Evolutionary conservation across 2,113 vertebrate genomes (phyloP), one percentile per base, ranked within the genome.

Genomic region (Hydrolagus affinis): DNA sequence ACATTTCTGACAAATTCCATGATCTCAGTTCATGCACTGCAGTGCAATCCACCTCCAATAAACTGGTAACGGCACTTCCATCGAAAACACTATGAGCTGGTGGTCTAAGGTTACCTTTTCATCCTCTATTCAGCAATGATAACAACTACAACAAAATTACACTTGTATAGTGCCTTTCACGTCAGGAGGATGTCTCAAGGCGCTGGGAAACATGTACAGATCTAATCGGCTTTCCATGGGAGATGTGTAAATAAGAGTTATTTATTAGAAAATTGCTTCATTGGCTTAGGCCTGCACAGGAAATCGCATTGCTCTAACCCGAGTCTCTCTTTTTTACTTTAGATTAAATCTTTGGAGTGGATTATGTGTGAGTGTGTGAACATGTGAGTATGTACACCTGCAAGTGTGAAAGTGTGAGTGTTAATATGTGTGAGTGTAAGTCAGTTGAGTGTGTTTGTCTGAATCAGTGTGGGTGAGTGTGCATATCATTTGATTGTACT

Each of bases 1-100:
- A 15, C 23, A 64, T 80, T 62, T 62, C 59, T 80, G 60, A 25
- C 25, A 68, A 28, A 68, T 83, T 83, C 78, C 60, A 32, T 83
- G 60, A 83, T 83, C 78, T 66, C 62, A 21, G 78, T 32, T 44
- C 44, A 21, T 23, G 17, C 30, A 83, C 28, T 68, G 8, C 62
- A 66, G n/a, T 21, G 15, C 30, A 14, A 3, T 25, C 64, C 23
- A 14, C 77, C 77, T 25, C 59, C 14, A n/a, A 23, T 83, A 60
- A 21, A 30, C 10, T 32, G 60, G 6, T 64, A 68, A 68, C 17
- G 56, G 32, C 32, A 75, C 17, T 68, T 68, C 8, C 25, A 32
- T 32, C 28, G 0, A 32, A 15, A 32, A 64, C 23, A 28, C 12
- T 62, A 64, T 32, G 28, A 83, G 30, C 66, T 25, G n/a, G 11